Conservation (phyloP, 2,113 vertebrate species). For the Geococcyx californianus region DNA sequence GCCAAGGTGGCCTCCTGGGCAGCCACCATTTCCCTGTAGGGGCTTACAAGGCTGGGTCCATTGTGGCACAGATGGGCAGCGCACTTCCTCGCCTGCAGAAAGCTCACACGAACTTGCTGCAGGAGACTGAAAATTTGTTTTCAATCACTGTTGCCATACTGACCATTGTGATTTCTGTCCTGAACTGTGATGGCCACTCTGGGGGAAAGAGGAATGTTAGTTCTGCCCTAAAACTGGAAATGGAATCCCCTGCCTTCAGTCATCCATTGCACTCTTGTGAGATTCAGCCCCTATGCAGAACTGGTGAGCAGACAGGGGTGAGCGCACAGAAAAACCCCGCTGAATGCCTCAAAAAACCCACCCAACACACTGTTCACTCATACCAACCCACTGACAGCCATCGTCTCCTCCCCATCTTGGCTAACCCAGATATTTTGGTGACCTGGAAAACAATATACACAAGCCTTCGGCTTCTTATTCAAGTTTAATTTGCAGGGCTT, state of each 20-base stretch:
- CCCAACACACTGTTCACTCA: neutral
- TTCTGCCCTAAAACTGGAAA: neutral
- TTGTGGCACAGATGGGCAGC: neutral
- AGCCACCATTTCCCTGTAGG: neutral
- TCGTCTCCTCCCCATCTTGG: neutral
- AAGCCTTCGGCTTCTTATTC: neutral
- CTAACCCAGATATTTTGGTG: neutral
- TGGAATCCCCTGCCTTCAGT: neutral
- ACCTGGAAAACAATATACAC: neutral
- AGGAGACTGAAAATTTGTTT: neutral
- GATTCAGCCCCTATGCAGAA: neutral
- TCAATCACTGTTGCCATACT: neutral
- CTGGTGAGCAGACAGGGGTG: no score
- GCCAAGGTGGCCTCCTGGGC: no score
- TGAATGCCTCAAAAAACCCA: neutral
- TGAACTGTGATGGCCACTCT: neutral
- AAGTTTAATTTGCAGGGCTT: neutral
- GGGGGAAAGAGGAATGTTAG: neutral
- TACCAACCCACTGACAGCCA: neutral
- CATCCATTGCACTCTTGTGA: neutral
- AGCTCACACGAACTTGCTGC: neutral
- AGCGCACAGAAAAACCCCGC: neutral
- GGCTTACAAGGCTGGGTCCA: neutral
- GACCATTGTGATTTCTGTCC: neutral
- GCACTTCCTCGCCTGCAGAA: neutral